Evolutionary conservation across 2,888 invertebrate genomes (phyloP).

Genomic region (Camponotus fellah): DNA sequence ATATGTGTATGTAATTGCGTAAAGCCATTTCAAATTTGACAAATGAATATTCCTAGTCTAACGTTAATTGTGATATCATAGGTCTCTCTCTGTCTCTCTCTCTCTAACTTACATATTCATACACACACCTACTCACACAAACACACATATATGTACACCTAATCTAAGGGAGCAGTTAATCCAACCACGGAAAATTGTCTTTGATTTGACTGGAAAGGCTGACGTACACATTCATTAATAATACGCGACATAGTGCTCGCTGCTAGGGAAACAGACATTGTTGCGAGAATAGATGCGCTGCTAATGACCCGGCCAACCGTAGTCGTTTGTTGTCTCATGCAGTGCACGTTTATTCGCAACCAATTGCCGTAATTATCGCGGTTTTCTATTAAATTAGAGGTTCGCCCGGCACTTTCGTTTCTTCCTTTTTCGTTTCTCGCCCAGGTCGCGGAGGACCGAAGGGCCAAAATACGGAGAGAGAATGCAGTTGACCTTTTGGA

Average conservation of each 20-base stretch:
- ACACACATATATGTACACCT: neutral
- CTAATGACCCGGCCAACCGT: slow-evolving; percentile 45
- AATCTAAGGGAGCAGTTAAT: slow-evolving; percentile 10
- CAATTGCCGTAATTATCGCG: slow-evolving; percentile 70
- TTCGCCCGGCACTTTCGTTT: slow-evolving; percentile 23
- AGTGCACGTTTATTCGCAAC: slow-evolving; percentile 61
- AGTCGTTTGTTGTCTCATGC: slow-evolving; percentile 60
- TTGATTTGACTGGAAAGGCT: slow-evolving; percentile 36
- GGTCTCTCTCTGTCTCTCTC: neutral
- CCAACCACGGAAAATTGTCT: slow-evolving; percentile 27
- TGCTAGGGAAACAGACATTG: slow-evolving; percentile 43
- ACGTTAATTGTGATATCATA: slow-evolving; percentile 8
- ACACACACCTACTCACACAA: neutral
- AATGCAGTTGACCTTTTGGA: slow-evolving; percentile 39
- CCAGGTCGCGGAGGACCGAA: neutral
- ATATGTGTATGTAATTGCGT: neutral
- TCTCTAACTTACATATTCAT: neutral
- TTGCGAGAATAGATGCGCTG: slow-evolving; percentile 18
- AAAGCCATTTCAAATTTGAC: slow-evolving; percentile 6
- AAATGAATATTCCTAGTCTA: slow-evolving; percentile 7
- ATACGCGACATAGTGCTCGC: slow-evolving; percentile 2
- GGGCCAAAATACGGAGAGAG: slow-evolving; percentile 27
- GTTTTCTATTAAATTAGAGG: slow-evolving; percentile 61
- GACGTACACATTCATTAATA: slow-evolving; percentile 29
- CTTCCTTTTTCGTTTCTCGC: slow-evolving; percentile 1